Percentiles rank a stretch among this genome's conserved stretches.
Evolutionary conservation across 1,140 invertebrate genomes (phyloP).

Genomic region (Ceratitis capitata): DNA sequence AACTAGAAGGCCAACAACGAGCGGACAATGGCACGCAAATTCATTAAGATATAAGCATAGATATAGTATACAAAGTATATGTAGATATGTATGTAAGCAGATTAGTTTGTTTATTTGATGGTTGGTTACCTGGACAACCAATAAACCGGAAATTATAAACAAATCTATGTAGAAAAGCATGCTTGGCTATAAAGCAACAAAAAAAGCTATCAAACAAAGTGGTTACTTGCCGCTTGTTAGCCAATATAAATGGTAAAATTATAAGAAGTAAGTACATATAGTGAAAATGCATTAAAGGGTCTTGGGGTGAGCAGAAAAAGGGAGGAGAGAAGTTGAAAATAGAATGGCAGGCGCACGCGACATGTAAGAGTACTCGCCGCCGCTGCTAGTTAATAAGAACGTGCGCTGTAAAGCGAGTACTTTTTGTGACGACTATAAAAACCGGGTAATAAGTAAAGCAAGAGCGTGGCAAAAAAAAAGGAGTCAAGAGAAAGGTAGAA

Average conservation of each 20-base stretch:
- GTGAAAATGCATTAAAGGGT: no score
- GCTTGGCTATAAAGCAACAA: background rate
- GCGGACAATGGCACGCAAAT: background rate
- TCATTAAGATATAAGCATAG: background rate
- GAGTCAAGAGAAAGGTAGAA: background rate
- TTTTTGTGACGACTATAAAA: background rate
- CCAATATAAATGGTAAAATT: background rate
- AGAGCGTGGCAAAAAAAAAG: background rate
- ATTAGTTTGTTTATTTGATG: no score
- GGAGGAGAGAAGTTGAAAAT: background rate
- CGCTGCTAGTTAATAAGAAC: background rate
- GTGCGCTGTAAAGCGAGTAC: background rate
- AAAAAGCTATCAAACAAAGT: background rate
- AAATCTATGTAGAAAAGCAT: slow-evolving; percentile 1
- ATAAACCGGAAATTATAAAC: slow-evolving; percentile 28
- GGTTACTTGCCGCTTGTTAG: background rate
- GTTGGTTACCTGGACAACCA: background rate
- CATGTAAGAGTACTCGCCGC: background rate
- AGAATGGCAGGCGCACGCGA: background rate
- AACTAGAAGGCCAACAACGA: background rate
- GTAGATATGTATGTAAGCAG: no score
- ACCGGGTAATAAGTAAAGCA: background rate
- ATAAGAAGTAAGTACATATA: background rate
- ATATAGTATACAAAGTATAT: background rate
- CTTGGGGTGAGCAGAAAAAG: background rate